Evolutionary conservation across 2,113 vertebrate species (phyloP), one percentile per base, ranked within the genome.

Genomic region (Pogona vitticeps): DNA sequence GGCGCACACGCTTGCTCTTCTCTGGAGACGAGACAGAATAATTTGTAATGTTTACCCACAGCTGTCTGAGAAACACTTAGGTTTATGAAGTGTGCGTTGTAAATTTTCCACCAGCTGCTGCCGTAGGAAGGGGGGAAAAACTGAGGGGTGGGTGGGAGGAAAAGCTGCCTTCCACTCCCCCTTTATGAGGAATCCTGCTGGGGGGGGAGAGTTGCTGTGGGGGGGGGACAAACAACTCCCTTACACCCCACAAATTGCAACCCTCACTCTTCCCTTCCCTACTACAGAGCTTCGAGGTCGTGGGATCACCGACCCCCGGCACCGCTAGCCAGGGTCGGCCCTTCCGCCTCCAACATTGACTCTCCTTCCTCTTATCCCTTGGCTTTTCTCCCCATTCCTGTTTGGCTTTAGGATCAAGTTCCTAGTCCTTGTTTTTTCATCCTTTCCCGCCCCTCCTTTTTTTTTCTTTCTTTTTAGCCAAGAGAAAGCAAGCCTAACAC

Each of bases 31-130:
- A 82, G 71, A 87, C 79, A 87, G 71, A 82, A 67, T 76, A 52
- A 87, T 82, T 82, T 82, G 86, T 38, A 87, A 87, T 87, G 79
- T 87, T 87, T 82, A 87, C 42, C 42, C 82, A 87, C 86, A 82
- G 86, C 86, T 87, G 86, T 76, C 79, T 65, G 40, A 56, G 42
- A 82, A 76, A 63, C 85, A 87, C 85, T 87, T 87, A 82, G 2
- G 40, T 76, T 82, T 87, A 87, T 67, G 79, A 87, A 80, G 86
- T 82, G 85, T 6, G 23, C 2, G 31, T 63, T 87, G 71, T 82
- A 76, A 87, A 87, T 81, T 87, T 33, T 58, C 79, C 61, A 56
- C 33, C 86, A 76, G 86, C 23, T 65, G 71, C 42, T 73, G 59
- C 21, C 5, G 38, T 23, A 72, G 65, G 33, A 58, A 58, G 21